phyloP scores from a whole-genome alignment of 2,797 vertebrate species.

The Poeciliopsis gracilis region DNA sequence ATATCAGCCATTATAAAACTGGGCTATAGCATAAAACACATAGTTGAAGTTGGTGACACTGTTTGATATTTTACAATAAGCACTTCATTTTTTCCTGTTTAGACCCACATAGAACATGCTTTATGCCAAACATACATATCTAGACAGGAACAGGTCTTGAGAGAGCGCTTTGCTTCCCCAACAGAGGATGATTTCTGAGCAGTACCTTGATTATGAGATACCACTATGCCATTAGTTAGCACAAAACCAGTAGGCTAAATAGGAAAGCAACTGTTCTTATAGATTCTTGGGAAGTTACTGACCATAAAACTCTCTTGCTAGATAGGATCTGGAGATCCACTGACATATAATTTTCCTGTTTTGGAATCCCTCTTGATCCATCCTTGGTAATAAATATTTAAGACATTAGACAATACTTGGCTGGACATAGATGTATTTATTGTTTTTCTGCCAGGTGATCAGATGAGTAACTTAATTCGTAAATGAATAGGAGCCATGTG shows the following conservation, averaged over 20 bases:
- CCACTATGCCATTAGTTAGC: background rate
- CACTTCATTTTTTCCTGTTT: background rate
- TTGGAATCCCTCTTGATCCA: constrained; percentile 15
- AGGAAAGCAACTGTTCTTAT: background rate
- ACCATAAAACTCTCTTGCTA: constrained; percentile 4
- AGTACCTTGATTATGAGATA: background rate
- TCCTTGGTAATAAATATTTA: constrained; percentile 31
- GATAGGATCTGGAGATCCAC: constrained; percentile 16
- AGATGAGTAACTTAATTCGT: constrained; percentile 55
- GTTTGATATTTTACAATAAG: background rate
- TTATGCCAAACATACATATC: background rate
- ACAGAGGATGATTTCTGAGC: background rate
- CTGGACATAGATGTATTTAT: constrained; percentile 50
- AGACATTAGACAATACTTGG: constrained; percentile 39
- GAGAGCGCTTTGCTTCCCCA: background rate
- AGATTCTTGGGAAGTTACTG: constrained; percentile 1
- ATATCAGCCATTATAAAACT: background rate
- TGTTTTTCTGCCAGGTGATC: constrained; percentile 56
- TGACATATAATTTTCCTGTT: constrained; percentile 24
- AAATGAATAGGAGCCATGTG: constrained; percentile 54
- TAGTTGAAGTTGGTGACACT: background rate
- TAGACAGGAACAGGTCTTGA: background rate
- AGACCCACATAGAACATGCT: background rate
- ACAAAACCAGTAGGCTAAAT: background rate
- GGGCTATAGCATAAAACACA: background rate